phyloP scores from a whole-genome alignment of 2,888 invertebrate species.

The Drosophila setosimentum region DNA sequence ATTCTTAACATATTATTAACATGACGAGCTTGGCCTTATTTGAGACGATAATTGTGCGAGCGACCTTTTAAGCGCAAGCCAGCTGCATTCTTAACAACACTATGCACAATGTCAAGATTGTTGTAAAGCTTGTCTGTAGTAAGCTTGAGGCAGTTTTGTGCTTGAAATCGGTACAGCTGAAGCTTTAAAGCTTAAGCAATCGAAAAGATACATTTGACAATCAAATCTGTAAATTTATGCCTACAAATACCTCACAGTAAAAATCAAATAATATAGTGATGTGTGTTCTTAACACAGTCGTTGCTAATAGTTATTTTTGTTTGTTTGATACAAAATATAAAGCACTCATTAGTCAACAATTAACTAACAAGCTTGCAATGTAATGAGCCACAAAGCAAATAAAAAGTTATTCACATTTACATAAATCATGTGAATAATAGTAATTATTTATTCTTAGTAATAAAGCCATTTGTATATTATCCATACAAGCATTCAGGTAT shows the following conservation, averaged over 20 bases:
- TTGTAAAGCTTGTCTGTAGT: not conserved
- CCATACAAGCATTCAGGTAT: not conserved
- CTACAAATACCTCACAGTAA: not conserved
- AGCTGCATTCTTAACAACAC: not conserved
- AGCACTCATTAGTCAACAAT: not conserved
- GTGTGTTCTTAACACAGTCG: not conserved
- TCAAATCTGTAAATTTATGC: not conserved
- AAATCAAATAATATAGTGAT: not conserved
- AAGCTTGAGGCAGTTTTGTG: not conserved
- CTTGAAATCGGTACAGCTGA: not conserved
- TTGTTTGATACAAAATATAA: not conserved
- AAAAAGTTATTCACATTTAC: not conserved
- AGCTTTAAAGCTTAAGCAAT: not conserved
- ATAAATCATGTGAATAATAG: not conserved
- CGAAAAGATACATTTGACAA: not conserved
- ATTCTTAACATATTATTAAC: constrained; percentile 17
- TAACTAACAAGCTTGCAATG: not conserved
- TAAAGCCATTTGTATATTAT: not conserved
- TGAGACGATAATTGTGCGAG: not conserved
- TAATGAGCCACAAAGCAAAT: not conserved
- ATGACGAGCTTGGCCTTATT: constrained; percentile 36
- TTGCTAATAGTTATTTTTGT: not conserved
- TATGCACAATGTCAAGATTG: not conserved
- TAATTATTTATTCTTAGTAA: not conserved
- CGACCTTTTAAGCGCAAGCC: not conserved